Evolutionary conservation across 2,888 invertebrate species (phyloP), one percentile per base, ranked within the genome.

Genomic region (Lasioglossum morio): DNA sequence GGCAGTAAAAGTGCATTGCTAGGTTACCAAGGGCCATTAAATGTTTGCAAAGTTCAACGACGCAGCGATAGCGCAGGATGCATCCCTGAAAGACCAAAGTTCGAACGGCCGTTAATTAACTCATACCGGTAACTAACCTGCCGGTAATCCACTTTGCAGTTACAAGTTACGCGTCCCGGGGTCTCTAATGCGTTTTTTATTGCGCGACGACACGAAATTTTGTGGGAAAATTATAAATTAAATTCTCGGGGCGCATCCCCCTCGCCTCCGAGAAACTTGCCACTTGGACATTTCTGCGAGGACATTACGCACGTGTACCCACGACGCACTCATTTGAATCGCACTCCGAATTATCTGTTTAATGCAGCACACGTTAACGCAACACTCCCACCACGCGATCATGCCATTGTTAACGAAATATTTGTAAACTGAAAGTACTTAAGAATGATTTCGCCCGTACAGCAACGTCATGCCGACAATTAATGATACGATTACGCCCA

Each of bases 161-260:
- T 86, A 63, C 86, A 77, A 82, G 80, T 87, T 86, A 86, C 84
- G 82, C 79, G 84, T 70, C 48, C 70, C 79, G n/a, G 75, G 63
- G 46, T 37, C 79, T 84, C 89, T 92, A 93, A 93, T 90, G 91
- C 84, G 87, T 87, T 91, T 91, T 93, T 93, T 92, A 92, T 92
- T 93, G 91, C 86, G 85, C 88, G 86, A 60, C 73, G 63, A 70
- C 76, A 77, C 82, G 84, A 82, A 90, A 90, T 90, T 90, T 89
- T 84, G 85, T 60, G 87, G 87, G 81, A 37, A 88, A 92, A 93
- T 92, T 91, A 90, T 90, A 87, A 91, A 92, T 92, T 90, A 88
- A 89, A 90, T 91, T 91, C 82, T 72, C 82, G 19, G 72, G 10
- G 0, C 23, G 40, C 46, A 69, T 57, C 34, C 60, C 72, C 74